Base-by-base conservation (phyloP, 2,113 vertebrate species). In the Oenanthe melanoleuca region DNA sequence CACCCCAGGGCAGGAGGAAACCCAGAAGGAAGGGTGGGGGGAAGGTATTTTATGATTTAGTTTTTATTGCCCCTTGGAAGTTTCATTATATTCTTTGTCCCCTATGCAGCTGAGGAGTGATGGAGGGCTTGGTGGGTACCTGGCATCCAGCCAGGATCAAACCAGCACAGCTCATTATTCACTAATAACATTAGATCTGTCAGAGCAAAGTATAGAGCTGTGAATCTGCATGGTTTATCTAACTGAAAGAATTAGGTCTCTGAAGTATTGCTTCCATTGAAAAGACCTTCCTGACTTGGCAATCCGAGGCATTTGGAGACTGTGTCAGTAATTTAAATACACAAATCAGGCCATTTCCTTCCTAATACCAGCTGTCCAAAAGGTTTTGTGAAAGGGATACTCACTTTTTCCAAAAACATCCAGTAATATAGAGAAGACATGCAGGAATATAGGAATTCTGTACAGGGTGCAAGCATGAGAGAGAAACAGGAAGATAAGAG, bases 251-350 rank as follows among this genome's bases (percentile, higher is more conserved):
- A 90, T 47, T 49, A 56, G 17, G 49, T 67, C 77, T 83, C 56
- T 71, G 69, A 91, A 84, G n/a, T 71, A 67, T 64, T 88, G 71
- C 53, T 83, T 88, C 82, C 69, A 77, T 31, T 80, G 59, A 88
- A 92, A 95, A 92, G 91, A 77, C 26, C 83, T 90, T 80, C 45
- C 34, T 88, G 61, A 83, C 69, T 73, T 88, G 83, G 44, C 64
- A 78, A 70, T 70, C 75, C 9, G 12, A 92, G 19, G 21, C 61
- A 92, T 86, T 77, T 65, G 80, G 59, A 90, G 67, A 64, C 61
- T 22, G 8, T 53, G 44, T 88, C 64, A 93, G 52, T 94, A 83
- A 86, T 63, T 85, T 72, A 79, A 25, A 79, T 49, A 71, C 28
- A 86, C 1, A 1, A 52, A 82, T 40, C 23, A 44, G 77, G 55